Conservation (phyloP, 2,113 vertebrate genomes). For the Pachycephala philippinensis region DNA sequence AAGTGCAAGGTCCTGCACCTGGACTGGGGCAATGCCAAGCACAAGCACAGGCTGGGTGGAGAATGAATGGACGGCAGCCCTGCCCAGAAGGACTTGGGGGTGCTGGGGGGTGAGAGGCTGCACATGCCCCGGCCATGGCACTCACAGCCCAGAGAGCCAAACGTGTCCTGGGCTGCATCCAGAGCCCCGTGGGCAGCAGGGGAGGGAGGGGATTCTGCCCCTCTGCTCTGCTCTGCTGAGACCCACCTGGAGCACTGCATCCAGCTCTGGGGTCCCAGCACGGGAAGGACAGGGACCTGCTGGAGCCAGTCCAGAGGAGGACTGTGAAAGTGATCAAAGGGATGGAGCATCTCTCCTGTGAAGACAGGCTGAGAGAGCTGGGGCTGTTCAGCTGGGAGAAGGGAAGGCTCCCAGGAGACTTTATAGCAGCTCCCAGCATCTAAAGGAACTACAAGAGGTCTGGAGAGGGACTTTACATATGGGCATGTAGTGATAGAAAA, state of each 20-base stretch:
- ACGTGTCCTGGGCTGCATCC: neutral
- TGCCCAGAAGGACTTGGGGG: neutral
- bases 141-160: neutral
- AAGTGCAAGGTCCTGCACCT: neutral
- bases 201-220: neutral
- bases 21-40: rapidly evolving
- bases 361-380: too few species aligned
- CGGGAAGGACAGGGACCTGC: neutral
- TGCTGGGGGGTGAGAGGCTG: neutral
- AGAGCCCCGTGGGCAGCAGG: neutral
- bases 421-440: neutral
- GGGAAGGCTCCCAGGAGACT: too few species aligned
- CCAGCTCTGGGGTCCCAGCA: neutral
- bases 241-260: neutral
- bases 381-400: too few species aligned
- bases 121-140: neutral
- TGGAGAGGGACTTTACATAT: neutral
- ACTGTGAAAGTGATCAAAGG: too few species aligned
- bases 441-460: neutral
- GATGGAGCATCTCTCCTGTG: too few species aligned
- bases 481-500: neutral
- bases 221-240: neutral
- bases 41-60: neutral
- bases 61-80: neutral
- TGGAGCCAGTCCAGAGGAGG: too few species aligned